phyloP scores from a whole-genome alignment of 1,140 invertebrate species.

The Dreissena polymorpha region DNA sequence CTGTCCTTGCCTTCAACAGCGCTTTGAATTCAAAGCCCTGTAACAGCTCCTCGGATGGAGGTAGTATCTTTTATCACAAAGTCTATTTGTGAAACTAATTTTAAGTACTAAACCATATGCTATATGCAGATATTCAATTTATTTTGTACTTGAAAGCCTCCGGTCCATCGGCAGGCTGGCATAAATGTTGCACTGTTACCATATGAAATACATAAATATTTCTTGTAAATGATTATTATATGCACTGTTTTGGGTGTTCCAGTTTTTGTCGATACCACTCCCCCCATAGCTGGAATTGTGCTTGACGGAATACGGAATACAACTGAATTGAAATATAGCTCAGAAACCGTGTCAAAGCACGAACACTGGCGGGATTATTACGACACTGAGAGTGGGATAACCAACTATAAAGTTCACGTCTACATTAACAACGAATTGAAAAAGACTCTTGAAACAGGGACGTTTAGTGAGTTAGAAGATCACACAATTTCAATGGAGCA shows the following conservation, averaged over 20 bases:
- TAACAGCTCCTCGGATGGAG: slow-evolving; percentile 44
- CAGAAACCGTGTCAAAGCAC: slow-evolving; percentile 34
- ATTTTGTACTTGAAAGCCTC: too few relatives aligned
- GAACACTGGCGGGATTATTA: slow-evolving; percentile 24
- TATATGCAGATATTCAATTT: too few relatives aligned
- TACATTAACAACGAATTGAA: slow-evolving; percentile 32
- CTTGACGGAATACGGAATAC: neutral
- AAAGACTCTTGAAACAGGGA: slow-evolving; percentile 25
- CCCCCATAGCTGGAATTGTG: slow-evolving; percentile 19
- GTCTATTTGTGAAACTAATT: too few relatives aligned
- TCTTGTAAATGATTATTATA: neutral
- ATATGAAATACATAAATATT: neutral
- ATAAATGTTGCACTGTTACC: too few relatives aligned
- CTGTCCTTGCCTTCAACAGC: slow-evolving; percentile 36
- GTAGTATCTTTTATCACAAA: neutral
- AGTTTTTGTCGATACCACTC: slow-evolving; percentile 40
- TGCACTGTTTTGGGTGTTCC: neutral
- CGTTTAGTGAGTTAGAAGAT: slow-evolving; percentile 8
- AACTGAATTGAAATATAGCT: slow-evolving; percentile 11
- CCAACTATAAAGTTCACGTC: slow-evolving; percentile 30
- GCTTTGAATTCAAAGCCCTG: slow-evolving; percentile 33
- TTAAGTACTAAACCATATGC: too few relatives aligned
- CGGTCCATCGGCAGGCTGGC: too few relatives aligned
- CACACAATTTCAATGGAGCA: slow-evolving; percentile 46
- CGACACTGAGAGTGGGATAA: slow-evolving; percentile 33